phyloP scores from a whole-genome alignment of 2,113 vertebrate genomes.

The Hyaena hyaena region DNA sequence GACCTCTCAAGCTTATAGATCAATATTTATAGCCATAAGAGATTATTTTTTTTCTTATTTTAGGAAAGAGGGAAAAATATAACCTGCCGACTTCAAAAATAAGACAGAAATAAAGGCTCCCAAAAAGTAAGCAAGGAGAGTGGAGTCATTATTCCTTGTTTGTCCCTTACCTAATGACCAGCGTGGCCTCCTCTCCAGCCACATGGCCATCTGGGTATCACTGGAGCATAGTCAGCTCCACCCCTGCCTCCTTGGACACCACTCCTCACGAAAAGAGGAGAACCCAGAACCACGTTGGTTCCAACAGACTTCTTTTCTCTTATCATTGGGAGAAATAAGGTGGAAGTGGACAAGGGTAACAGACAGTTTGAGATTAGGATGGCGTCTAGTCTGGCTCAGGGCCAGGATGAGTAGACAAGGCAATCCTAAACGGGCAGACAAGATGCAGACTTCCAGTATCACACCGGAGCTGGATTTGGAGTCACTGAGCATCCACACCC shows the following conservation, averaged over 20 bases:
- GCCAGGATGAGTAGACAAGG: background rate
- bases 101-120: background rate
- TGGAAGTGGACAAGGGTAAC: background rate
- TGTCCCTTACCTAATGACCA: background rate
- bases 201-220: background rate
- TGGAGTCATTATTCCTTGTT: background rate
- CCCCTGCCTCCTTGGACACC: background rate
- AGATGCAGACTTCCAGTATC: background rate
- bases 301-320: background rate
- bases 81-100: background rate
- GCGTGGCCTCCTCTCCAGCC: background rate
- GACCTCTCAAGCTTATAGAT: background rate
- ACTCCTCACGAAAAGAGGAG: background rate
- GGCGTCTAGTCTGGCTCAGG: background rate
- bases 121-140: background rate
- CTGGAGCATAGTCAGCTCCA: background rate
- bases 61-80: background rate
- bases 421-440: background rate
- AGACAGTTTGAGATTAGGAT: background rate
- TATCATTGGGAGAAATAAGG: background rate
- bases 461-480: background rate
- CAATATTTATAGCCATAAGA: background rate
- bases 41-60: background rate
- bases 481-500: background rate
- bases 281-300: background rate